Evolutionary conservation across 2,797 vertebrate genomes (phyloP).

Genomic region (Sciurus carolinensis): DNA sequence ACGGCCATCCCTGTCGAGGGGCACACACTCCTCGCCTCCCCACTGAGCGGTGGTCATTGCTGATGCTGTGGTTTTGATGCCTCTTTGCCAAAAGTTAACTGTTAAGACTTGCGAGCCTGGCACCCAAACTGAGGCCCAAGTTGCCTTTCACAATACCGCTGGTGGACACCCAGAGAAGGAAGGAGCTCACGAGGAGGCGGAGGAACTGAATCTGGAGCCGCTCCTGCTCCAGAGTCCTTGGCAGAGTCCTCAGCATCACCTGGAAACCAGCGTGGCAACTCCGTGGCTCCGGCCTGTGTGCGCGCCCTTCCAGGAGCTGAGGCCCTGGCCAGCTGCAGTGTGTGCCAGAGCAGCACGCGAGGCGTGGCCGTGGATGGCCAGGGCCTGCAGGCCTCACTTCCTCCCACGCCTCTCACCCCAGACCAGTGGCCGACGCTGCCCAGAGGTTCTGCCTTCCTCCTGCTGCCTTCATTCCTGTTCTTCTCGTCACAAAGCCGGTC

Average conservation of each 20-base stretch:
- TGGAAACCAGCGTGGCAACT: accelerated
- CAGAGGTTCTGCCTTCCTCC: conserved; percentile 64
- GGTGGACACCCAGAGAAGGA: background rate
- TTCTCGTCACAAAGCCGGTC: conserved; percentile 76
- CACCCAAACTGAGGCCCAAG: background rate
- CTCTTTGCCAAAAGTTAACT: background rate
- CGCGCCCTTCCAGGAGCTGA: accelerated
- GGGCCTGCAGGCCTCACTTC: accelerated
- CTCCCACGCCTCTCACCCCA: background rate
- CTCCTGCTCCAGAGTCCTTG: background rate
- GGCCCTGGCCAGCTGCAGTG: background rate
- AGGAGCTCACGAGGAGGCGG: accelerated
- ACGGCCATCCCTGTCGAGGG: too few species aligned
- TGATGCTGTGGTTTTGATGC: background rate
- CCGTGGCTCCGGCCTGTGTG: accelerated
- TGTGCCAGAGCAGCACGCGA: accelerated
- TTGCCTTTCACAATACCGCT: background rate
- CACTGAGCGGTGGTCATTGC: accelerated
- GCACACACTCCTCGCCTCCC: too few species aligned
- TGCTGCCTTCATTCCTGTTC: conserved; percentile 63
- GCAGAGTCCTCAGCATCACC: accelerated
- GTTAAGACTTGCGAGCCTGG: background rate
- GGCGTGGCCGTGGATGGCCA: accelerated
- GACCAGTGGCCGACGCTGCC: conserved; percentile 9
- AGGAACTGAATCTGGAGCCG: background rate